Percentiles rank a stretch among this genome's conserved stretches.
Conservation (phyloP, 2,888 invertebrate genomes). For the Euplagia quadripunctaria region DNA sequence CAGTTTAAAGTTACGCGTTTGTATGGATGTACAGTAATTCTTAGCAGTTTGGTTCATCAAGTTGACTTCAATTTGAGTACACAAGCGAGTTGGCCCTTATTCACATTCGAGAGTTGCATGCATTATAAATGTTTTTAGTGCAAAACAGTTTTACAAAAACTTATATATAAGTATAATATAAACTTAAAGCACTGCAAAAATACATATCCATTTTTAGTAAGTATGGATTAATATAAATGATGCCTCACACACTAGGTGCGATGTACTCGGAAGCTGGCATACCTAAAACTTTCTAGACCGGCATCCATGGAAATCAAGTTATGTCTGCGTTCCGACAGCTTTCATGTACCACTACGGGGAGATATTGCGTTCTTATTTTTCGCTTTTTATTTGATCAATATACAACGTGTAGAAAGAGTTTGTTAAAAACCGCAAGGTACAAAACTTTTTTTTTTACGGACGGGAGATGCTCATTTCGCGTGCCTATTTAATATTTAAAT, state of each 20-base stretch:
- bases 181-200: no score
- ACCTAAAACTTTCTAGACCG: constrained; percentile 40
- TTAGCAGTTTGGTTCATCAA: no score
- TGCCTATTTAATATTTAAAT: not conserved
- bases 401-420: not conserved
- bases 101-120: no score
- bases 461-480: not conserved
- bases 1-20: no score
- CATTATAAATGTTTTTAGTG: no score
- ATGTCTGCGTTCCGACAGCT: constrained; percentile 38
- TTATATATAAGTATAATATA: no score
- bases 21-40: no score
- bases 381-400: constrained; percentile 27
- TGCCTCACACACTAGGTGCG: not conserved
- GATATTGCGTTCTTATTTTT: constrained; percentile 34
- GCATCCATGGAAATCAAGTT: constrained; percentile 38
- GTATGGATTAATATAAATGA: not conserved
- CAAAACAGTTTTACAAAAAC: no score
- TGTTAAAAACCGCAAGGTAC: not conserved
- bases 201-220: not conserved
- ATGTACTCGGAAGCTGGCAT: constrained; percentile 1
- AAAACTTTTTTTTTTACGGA: not conserved
- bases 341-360: constrained; percentile 44
- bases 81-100: no score
- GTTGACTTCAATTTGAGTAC: no score